phyloP scores from a whole-genome alignment of 2,888 invertebrate species.

The Alsophila aescularia region DNA sequence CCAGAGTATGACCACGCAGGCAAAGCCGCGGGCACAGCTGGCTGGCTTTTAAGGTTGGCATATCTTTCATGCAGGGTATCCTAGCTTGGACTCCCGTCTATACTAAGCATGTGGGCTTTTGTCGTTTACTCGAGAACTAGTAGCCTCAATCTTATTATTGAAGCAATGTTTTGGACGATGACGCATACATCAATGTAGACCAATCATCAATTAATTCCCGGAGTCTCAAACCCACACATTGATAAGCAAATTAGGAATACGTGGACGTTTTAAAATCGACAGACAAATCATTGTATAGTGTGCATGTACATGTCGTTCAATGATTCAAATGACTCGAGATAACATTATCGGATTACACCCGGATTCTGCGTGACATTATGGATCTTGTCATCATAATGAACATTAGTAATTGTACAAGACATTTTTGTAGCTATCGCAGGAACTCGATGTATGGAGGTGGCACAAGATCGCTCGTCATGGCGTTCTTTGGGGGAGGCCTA shows the following conservation, averaged over 20 bases:
- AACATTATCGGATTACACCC: constrained; percentile 6
- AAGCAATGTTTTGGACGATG: background rate
- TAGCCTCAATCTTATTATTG: background rate
- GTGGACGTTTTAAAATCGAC: background rate
- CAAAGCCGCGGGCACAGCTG: no score
- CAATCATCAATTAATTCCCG: background rate
- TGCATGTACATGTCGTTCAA: background rate
- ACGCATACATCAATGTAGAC: background rate
- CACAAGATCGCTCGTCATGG: no score
- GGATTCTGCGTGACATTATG: background rate
- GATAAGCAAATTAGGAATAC: background rate
- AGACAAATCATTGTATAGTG: no score
- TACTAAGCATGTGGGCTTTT: no score
- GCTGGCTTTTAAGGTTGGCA: no score
- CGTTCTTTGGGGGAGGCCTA: no score
- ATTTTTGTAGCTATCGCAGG: no score
- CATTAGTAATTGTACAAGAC: no score
- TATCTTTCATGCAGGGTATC: no score
- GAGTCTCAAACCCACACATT: background rate
- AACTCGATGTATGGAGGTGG: no score
- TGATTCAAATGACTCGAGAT: constrained; percentile 11
- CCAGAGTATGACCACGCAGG: no score
- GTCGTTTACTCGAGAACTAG: background rate
- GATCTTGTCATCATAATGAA: background rate
- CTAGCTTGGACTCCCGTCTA: no score